phyloP scores from a whole-genome alignment of 30 jellyfish, hydroid and myxozoan species.

The Catostylus mosaicus region DNA sequence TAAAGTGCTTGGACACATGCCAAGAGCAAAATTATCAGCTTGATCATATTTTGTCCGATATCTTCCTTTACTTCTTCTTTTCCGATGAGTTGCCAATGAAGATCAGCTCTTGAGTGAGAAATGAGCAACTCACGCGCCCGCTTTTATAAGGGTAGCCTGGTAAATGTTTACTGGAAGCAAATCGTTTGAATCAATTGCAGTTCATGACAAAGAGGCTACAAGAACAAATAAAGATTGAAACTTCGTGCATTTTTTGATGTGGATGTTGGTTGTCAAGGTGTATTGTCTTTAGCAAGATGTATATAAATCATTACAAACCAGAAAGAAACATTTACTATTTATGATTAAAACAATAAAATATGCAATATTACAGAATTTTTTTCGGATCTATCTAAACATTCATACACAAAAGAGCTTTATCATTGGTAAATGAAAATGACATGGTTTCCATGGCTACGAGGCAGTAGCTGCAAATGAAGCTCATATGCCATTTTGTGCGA shows the following conservation, averaged over 20 bases:
- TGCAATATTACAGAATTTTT: too few species aligned
- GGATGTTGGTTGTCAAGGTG: constrained; percentile 31
- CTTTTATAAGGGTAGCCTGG: not conserved
- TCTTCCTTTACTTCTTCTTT: not conserved
- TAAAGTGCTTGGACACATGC: not conserved
- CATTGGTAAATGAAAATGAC: too few species aligned
- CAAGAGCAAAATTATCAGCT: not conserved
- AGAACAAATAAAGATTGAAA: constrained; percentile 1
- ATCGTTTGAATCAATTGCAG: not conserved
- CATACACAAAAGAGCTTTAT: too few species aligned
- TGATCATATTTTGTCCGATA: not conserved
- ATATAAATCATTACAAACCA: too few species aligned
- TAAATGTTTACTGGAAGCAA: not conserved
- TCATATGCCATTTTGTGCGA: too few species aligned
- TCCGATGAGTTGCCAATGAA: not conserved
- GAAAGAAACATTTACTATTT: too few species aligned
- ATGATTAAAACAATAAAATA: too few species aligned
- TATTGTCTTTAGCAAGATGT: too few species aligned
- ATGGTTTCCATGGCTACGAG: too few species aligned
- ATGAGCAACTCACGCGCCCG: not conserved
- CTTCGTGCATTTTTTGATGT: constrained; percentile 23
- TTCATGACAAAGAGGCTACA: constrained; percentile 5
- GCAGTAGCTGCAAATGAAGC: too few species aligned
- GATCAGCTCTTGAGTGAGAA: not conserved
- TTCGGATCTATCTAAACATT: too few species aligned